These are phyloP conservation scores for Lophura nycthemera DNA, from an alignment of 2,113 vertebrate genomes.

Conservation along the genomic window DNA sequence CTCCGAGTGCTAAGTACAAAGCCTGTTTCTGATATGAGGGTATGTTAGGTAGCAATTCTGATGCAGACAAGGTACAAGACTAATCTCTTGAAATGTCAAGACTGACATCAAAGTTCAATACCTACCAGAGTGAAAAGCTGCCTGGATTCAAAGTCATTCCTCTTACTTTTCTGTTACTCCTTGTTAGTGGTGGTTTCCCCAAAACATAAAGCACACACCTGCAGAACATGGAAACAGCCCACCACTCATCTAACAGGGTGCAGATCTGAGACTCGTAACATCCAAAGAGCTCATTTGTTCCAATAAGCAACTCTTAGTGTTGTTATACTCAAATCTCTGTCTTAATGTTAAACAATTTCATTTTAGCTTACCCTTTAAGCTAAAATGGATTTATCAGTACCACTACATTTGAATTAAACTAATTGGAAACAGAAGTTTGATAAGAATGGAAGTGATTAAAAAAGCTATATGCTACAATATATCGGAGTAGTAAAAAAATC, in stretches of 20 bases:
- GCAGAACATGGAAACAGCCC: neutral
- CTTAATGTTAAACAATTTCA: neutral
- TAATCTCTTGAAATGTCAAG: neutral
- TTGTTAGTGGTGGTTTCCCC: neutral
- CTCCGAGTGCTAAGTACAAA: neutral
- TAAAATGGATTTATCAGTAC: neutral
- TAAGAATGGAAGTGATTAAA: neutral
- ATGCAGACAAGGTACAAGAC: fast-evolving
- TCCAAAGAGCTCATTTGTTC: neutral
- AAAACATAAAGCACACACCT: neutral
- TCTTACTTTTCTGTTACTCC: neutral
- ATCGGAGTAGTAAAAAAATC: neutral
- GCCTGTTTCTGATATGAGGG: neutral
- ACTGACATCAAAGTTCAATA: neutral
- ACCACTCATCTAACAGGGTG: neutral
- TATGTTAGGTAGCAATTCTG: neutral
- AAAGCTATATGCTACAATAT: neutral
- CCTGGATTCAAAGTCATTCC: neutral
- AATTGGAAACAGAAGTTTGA: neutral
- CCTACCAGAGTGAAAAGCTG: neutral
- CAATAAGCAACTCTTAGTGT: neutral
- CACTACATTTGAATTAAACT: neutral
- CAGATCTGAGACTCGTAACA: neutral
- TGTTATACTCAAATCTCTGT: neutral
- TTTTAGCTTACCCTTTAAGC: neutral